Evolutionary conservation across 2,113 vertebrate genomes (phyloP).

Genomic region (Trachemys scripta): DNA sequence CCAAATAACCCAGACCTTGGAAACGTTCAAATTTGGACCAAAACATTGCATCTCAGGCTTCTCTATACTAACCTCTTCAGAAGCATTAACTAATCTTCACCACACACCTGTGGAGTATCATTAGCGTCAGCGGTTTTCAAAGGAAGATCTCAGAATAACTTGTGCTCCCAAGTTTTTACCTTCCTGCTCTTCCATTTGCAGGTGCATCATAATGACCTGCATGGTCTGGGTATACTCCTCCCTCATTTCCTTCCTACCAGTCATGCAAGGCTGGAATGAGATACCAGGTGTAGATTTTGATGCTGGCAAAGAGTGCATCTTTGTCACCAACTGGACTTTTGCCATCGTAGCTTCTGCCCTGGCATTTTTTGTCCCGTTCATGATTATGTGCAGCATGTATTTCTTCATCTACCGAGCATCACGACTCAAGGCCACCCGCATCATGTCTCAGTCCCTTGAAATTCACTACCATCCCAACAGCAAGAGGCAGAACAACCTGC

Average conservation of each 20-base stretch:
- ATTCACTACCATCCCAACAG: conserved; percentile 82
- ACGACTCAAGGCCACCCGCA: conserved; percentile 76
- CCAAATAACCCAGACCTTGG: neutral
- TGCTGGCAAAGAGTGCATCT: conserved; percentile 74
- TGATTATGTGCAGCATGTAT: conserved; percentile 82
- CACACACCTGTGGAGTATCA: conserved; percentile 41
- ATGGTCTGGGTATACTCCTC: conserved; percentile 80
- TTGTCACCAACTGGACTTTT: conserved; percentile 82
- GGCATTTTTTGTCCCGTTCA: conserved; percentile 78
- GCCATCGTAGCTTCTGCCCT: conserved; percentile 79
- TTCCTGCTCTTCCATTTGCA: conserved; percentile 8
- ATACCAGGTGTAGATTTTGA: conserved; percentile 77
- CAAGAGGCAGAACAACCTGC: conserved; percentile 79
- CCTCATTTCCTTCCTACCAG: conserved; percentile 78
- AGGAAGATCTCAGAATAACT: neutral
- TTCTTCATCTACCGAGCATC: conserved; percentile 82
- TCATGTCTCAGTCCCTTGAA: conserved; percentile 77
- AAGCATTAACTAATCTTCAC: neutral
- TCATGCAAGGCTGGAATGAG: conserved; percentile 84
- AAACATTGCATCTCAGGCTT: neutral
- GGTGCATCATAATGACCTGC: conserved; percentile 80
- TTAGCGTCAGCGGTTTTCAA: neutral
- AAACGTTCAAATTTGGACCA: accelerated
- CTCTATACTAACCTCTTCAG: neutral
- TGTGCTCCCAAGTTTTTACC: neutral